Base-by-base conservation (phyloP, 2,888 invertebrate genomes). In the Drosophila mercatorum region DNA sequence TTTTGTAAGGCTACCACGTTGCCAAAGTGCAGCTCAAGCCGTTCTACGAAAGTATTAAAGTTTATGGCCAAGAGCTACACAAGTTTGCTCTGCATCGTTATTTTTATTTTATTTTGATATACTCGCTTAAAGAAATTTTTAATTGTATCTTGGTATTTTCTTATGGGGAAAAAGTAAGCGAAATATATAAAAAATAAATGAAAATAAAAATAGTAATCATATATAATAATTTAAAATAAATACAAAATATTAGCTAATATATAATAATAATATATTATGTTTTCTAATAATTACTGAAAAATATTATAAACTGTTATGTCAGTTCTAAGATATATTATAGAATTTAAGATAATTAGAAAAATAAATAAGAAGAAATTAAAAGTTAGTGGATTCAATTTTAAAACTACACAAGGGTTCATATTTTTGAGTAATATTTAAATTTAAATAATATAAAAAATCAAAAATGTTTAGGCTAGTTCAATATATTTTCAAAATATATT, bases 1-100 rank as follows among this genome's bases (percentile, higher is more conserved):
- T 76, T 78, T 80, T 81, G 68, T 81, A 81, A 72, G 81, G 78
- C 79, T 78, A 53, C 78, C 67, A 63, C 56, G 47, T 67, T 74
- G 58, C 43, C 59, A 66, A 78, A 72, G 68, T 78, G 78, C 68
- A 72, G 62, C 65, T 57, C 36, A 65, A 65, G 53, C 66, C 56
- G 43, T 58, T 51, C 44, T 41, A 10, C 31, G n/a, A 64, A 77
- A 75, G 31, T 69, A 61, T 58, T 17, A 10, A 67, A 65, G 34
- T 58, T 70, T 43, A 67, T 58, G 40, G 57, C 78, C 61, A 78
- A 46, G 55, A 62, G 78, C 71, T 14, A 55, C 40, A 46, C 65
- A 55, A 44, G 28, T 44, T 46, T 66, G 55, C 43, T n/a, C 44
- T 49, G 41, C 49, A 11, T 44, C 36, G 59, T 47, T 43, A 55